These are phyloP conservation scores for Lapara coniferarum DNA, from an alignment of 2,888 invertebrate species.

Conservation along the genomic window DNA sequence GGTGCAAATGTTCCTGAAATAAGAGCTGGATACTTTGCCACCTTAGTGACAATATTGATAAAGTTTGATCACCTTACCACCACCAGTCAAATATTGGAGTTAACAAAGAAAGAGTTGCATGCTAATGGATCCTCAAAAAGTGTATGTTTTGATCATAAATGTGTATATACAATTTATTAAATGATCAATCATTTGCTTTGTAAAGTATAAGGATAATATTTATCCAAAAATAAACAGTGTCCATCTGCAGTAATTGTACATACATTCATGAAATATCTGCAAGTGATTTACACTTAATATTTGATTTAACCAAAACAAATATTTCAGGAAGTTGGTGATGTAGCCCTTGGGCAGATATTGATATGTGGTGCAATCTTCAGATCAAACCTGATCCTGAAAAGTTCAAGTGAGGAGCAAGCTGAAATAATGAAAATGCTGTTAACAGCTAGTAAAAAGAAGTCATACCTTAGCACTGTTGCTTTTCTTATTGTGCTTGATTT, in stretches of 20 bases:
- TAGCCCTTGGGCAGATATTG: constrained; percentile 88
- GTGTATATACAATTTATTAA: too few relatives aligned
- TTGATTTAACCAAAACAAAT: background rate
- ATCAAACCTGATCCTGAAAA: constrained; percentile 83
- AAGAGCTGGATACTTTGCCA: constrained; percentile 87
- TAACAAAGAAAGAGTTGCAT: constrained; percentile 86
- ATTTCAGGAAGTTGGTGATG: constrained; percentile 89
- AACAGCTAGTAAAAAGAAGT: constrained; percentile 84
- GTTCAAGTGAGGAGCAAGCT: constrained; percentile 74
- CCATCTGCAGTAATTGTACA: too few relatives aligned
- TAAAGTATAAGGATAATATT: too few relatives aligned
- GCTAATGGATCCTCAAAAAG: constrained; percentile 85
- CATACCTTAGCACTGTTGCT: constrained; percentile 84
- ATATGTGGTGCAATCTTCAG: constrained; percentile 88
- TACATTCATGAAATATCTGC: too few relatives aligned
- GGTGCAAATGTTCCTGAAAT: constrained; percentile 86
- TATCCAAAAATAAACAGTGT: too few relatives aligned
- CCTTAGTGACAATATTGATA: constrained; percentile 85
- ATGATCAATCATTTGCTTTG: too few relatives aligned
- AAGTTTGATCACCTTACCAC: constrained; percentile 75
- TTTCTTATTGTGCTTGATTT: constrained; percentile 85
- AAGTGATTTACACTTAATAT: too few relatives aligned
- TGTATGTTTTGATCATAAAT: constrained; percentile 73
- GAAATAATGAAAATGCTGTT: constrained; percentile 68
- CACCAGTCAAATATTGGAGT: constrained; percentile 80